phyloP scores from a whole-genome alignment of 2,797 vertebrate genomes.

The Chanos chanos region DNA sequence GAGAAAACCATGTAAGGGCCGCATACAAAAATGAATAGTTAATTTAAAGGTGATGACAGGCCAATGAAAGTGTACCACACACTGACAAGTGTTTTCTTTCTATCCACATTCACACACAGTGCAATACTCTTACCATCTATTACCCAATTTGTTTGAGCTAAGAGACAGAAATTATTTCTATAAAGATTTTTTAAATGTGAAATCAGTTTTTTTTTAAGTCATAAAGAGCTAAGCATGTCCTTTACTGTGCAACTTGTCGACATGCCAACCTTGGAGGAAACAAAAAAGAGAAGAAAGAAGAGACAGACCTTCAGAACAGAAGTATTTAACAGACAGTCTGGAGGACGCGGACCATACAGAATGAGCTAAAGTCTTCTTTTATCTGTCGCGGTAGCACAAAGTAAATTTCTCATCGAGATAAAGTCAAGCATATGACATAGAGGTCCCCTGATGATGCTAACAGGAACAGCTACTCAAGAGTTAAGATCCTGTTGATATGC shows the following conservation, averaged over 20 bases:
- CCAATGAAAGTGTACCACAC: slow-evolving; percentile 44
- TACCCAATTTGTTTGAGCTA: too few species aligned
- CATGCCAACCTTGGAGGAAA: too few species aligned
- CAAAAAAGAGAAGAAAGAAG: too few species aligned
- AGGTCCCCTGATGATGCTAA: slow-evolving; percentile 37
- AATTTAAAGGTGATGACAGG: slow-evolving; percentile 69
- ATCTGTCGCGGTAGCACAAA: slow-evolving; percentile 19
- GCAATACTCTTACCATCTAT: too few species aligned
- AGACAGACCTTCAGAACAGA: too few species aligned
- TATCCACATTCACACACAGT: too few species aligned
- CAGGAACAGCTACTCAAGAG: slow-evolving; percentile 18
- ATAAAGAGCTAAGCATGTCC: too few species aligned
- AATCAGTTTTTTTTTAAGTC: too few species aligned
- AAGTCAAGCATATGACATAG: slow-evolving; percentile 32
- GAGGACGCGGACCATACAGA: neutral
- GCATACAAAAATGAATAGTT: slow-evolving; percentile 56
- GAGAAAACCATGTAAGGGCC: slow-evolving; percentile 49
- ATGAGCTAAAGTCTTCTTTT: slow-evolving; percentile 16
- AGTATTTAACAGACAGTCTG: neutral
- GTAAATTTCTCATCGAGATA: slow-evolving; percentile 53
- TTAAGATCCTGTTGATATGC: slow-evolving; percentile 22
- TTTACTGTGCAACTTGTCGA: too few species aligned
- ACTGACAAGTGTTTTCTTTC: too few species aligned
- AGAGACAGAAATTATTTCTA: too few species aligned
- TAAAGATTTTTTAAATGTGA: too few species aligned